These are phyloP conservation scores for Pseudochaenichthys georgianus DNA, from an alignment of 2,797 vertebrate species.

Conservation along the genomic window DNA sequence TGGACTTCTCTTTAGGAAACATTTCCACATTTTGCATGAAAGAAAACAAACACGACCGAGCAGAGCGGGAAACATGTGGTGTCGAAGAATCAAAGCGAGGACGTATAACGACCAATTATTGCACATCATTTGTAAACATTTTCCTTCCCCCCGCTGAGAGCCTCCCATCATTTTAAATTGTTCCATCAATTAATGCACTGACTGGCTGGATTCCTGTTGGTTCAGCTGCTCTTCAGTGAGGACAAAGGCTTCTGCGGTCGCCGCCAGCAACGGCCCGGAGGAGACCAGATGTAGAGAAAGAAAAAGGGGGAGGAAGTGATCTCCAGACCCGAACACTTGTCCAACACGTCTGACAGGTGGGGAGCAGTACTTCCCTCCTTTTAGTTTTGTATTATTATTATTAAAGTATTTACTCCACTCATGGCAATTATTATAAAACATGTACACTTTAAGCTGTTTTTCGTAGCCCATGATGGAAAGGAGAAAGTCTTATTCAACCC, in stretches of 20 bases:
- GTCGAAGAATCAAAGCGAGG: constrained; percentile 8
- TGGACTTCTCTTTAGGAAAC: constrained; percentile 58
- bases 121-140: constrained; percentile 74
- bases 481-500: no score
- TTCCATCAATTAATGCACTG: constrained; percentile 79
- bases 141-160: constrained; percentile 65
- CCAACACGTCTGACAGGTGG: constrained; percentile 73
- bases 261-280: constrained; percentile 57
- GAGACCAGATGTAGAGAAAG: constrained; percentile 69
- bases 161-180: constrained; percentile 74
- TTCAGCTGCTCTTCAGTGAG: constrained; percentile 80
- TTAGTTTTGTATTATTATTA: no score
- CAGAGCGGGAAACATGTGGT: background rate
- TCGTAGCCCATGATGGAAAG: no score
- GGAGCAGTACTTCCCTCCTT: constrained; percentile 31
- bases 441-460: no score
- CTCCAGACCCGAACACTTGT: constrained; percentile 70
- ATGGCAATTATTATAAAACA: no score
- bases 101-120: constrained; percentile 58
- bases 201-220: constrained; percentile 78
- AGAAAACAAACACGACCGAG: constrained; percentile 50
- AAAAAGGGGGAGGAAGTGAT: constrained; percentile 69
- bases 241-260: constrained; percentile 69
- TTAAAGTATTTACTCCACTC: no score
- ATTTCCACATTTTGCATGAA: constrained; percentile 63